Evolutionary conservation across 1,140 invertebrate genomes (phyloP).

Genomic region (Drosophila parvula): DNA sequence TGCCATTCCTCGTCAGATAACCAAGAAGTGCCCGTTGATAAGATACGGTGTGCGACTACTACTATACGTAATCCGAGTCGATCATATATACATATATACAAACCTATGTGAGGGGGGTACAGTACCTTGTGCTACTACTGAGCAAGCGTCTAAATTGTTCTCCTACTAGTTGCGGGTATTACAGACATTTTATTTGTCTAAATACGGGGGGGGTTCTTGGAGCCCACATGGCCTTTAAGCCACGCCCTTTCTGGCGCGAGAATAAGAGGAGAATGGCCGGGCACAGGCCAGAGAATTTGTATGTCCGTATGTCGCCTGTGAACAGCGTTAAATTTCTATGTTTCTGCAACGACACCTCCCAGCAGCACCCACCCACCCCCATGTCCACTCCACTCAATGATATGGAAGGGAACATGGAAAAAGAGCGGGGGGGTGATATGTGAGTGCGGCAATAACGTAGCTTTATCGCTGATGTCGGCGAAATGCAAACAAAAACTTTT

Average conservation of each 20-base stretch:
- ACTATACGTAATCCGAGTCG: slow-evolving; percentile 49
- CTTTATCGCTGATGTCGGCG: slow-evolving; percentile 77
- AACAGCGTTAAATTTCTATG: slow-evolving; percentile 71
- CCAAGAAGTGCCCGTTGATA: slow-evolving; percentile 47
- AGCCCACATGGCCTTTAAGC: slow-evolving; percentile 30
- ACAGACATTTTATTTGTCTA: slow-evolving; percentile 4
- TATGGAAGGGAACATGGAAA: background rate
- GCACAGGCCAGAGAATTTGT: slow-evolving; percentile 20
- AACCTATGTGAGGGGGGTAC: slow-evolving; percentile 8
- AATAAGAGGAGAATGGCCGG: background rate
- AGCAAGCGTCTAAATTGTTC: slow-evolving; percentile 20
- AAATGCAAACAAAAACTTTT: slow-evolving; percentile 78
- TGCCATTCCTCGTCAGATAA: slow-evolving; percentile 40
- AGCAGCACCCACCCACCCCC: background rate
- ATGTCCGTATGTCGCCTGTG: slow-evolving; percentile 35
- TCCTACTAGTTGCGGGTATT: slow-evolving; percentile 5
- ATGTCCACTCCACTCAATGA: slow-evolving; percentile 4
- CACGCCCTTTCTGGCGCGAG: slow-evolving; percentile 45
- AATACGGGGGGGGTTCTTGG: slow-evolving; percentile 1
- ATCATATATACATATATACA: slow-evolving; percentile 9
- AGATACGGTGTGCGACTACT: slow-evolving; percentile 32
- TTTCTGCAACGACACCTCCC: slow-evolving; percentile 37
- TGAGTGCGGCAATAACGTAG: slow-evolving; percentile 59
- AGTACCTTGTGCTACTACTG: slow-evolving; percentile 15
- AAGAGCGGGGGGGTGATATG: background rate